Conservation (phyloP, 2,797 vertebrate genomes). For the Acropternis orthonyx region DNA sequence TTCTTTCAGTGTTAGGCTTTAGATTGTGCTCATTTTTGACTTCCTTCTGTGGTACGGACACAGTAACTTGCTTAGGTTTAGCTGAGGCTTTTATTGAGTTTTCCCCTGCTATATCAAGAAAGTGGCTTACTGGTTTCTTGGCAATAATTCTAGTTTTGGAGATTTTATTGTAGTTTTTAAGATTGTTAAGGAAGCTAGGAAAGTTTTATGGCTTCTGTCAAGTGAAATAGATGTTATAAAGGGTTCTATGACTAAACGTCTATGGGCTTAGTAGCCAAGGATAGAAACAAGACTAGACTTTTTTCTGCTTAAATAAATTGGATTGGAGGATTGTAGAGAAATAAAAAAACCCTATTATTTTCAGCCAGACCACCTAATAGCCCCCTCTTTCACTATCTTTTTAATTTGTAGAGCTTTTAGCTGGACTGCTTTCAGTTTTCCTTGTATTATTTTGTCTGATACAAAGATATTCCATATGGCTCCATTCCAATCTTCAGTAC, state of each 20-base stretch:
- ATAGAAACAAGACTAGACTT: neutral
- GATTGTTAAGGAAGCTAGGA: neutral
- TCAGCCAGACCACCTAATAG: neutral
- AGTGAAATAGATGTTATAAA: neutral
- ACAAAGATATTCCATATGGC: neutral
- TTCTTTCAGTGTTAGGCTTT: neutral
- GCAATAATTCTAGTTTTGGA: neutral
- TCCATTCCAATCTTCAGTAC: neutral
- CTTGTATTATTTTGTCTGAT: neutral
- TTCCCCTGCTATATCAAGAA: neutral
- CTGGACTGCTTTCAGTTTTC: neutral
- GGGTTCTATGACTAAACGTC: neutral
- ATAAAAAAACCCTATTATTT: neutral
- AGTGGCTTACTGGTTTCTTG: neutral
- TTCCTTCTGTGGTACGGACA: neutral
- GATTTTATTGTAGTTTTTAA: conserved; percentile 3
- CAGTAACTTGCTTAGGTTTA: neutral
- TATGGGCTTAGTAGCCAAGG: neutral
- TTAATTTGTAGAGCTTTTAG: neutral
- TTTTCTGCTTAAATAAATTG: neutral
- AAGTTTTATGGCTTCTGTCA: conserved; percentile 32
- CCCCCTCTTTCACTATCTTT: neutral
- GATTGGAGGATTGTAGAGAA: neutral
- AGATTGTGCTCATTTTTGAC: neutral
- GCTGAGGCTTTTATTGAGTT: neutral